Conservation (phyloP, 64 coral and sea anemone genomes). For the Pocillopora damicornis region DNA sequence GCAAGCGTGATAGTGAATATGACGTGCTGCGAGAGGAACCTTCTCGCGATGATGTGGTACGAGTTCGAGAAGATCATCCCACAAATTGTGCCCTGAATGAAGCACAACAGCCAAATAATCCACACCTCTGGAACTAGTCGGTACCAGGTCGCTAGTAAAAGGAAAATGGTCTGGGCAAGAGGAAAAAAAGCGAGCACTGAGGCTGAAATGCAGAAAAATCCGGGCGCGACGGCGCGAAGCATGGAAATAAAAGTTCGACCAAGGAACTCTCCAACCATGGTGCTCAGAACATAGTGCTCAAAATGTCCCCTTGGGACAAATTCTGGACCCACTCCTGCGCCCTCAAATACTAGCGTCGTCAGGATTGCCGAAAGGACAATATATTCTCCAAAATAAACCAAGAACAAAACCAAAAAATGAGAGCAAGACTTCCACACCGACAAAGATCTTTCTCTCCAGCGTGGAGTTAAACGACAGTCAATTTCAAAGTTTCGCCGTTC, state of each 20-base stretch:
- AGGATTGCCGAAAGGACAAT: slow-evolving; percentile 55
- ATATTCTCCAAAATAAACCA: slow-evolving; percentile 65
- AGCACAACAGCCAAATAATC: slow-evolving; percentile 64
- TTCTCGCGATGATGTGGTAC: slow-evolving; percentile 50
- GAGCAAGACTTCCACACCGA: slow-evolving; percentile 44
- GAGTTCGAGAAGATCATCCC: slow-evolving; percentile 61
- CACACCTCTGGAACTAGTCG: slow-evolving; percentile 50
- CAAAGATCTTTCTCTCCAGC: slow-evolving; percentile 23
- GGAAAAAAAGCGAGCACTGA: slow-evolving; percentile 49
- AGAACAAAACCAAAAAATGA: slow-evolving; percentile 43
- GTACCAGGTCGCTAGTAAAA: slow-evolving; percentile 55
- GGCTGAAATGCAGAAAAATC: slow-evolving; percentile 28
- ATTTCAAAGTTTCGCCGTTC: slow-evolving; percentile 15
- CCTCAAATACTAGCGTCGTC: slow-evolving; percentile 52
- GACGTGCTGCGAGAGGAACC: slow-evolving; percentile 21
- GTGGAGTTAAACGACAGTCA: not conserved
- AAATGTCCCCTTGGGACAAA: slow-evolving; percentile 59
- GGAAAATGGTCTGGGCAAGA: slow-evolving; percentile 44
- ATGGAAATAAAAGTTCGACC: slow-evolving; percentile 73
- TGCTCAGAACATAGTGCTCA: slow-evolving; percentile 71
- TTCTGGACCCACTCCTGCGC: slow-evolving; percentile 28
- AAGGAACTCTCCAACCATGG: slow-evolving; percentile 75
- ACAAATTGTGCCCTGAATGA: slow-evolving; percentile 49
- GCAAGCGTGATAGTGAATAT: slow-evolving; percentile 52
- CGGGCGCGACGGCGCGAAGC: slow-evolving; percentile 38